phyloP scores from a whole-genome alignment of 2,797 vertebrate species.

The Nasua narica region DNA sequence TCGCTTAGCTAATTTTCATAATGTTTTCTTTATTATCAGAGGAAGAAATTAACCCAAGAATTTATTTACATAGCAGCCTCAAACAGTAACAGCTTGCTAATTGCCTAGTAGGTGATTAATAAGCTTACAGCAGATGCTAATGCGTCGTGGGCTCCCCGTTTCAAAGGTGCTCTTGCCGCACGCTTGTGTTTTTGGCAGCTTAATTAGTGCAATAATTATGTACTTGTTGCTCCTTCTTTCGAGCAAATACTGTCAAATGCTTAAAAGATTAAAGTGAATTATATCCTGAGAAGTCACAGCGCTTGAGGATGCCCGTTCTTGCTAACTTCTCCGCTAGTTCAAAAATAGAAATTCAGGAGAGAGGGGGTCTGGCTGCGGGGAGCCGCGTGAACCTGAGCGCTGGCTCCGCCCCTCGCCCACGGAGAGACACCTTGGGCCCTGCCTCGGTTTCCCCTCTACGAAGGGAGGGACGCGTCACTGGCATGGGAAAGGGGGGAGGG shows the following conservation, averaged over 20 bases:
- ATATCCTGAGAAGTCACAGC: constrained; percentile 87
- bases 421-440: neutral
- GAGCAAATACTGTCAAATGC: constrained; percentile 97
- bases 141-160: constrained; percentile 95
- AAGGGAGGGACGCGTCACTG: neutral
- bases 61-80: constrained; percentile 99
- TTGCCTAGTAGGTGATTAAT: constrained; percentile 99
- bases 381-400: neutral
- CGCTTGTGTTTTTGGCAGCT: constrained; percentile 93
- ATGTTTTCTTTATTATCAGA: constrained; percentile 99
- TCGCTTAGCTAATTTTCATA: constrained; percentile 99
- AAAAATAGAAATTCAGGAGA: neutral
- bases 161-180: constrained; percentile 97
- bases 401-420: neutral
- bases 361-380: accelerated
- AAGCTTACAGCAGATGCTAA: constrained; percentile 99
- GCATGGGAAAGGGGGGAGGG: neutral
- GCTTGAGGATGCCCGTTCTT: constrained; percentile 79
- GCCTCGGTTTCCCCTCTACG: neutral
- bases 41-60: constrained; percentile 99
- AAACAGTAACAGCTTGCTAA: constrained; percentile 99
- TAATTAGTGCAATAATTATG: constrained; percentile 98
- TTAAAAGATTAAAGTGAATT: constrained; percentile 93
- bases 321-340: constrained; percentile 61
- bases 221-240: constrained; percentile 97